Evolutionary conservation across 1,140 invertebrate species (phyloP), one percentile per base, ranked within the genome.

Genomic region (Zaprionus tsacasi): DNA sequence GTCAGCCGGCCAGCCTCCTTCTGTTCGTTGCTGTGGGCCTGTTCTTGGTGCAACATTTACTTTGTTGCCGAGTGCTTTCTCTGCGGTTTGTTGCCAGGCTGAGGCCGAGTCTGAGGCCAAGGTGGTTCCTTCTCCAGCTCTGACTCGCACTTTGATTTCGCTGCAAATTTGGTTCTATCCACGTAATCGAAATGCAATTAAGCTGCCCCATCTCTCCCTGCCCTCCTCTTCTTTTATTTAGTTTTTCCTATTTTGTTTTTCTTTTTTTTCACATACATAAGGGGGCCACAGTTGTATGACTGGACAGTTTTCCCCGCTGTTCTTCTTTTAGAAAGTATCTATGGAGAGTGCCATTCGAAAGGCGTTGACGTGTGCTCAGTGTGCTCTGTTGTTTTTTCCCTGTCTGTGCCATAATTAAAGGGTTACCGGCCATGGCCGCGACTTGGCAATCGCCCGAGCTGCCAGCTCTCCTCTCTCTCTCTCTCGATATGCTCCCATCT

Each of bases 101-200:
- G 57, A n/a, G 7, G 30, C 58, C 10, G 25, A 25, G 6, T 6
- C 57, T 43, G 11, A 4, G 58, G 25, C 43, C 15, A 6, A 45
- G 40, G 6, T 21, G 13, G 13, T 21, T 43, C 36, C 50, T 30
- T 35, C 21, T 30, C 52, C 45, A 8, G 15, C n/a, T 27, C 54
- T 56, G 33, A 27, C 55, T 69, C 69, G 59, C 75, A 70, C 76
- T 71, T 83, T 63, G 74, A 70, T 78, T 81, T 78, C 66, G 52
- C 74, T 82, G 56, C 76, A 81, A 79, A 78, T 87, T 81, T 67
- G 78, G 74, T 76, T 79, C 56, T 66, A 76, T 64, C 70, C 77
- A 68, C 81, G 86, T 89, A 89, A 89, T 89, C 85, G 85, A 89
- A 89, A 89, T 89, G 85, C 85, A 89, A 89, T 89, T 89, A 89